Base-by-base conservation (phyloP, 1,140 invertebrate genomes). In the Atta colombica region DNA sequence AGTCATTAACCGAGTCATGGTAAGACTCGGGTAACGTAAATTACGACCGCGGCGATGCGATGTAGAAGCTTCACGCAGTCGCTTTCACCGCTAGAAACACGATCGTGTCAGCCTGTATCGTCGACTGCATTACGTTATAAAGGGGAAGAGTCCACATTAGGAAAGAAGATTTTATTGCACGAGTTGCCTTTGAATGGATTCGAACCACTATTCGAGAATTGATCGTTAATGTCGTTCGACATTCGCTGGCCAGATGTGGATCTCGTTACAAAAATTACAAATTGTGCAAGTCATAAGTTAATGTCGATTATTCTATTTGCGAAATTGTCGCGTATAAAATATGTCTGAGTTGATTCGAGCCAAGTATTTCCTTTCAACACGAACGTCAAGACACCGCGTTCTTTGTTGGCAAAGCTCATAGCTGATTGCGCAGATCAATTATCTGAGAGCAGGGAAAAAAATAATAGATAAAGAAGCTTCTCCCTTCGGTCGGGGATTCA, bases 1-100 rank as follows among this genome's bases (percentile, higher is more conserved):
- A 85, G 89, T 91, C 89, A 81, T 91, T 90, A 91, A 91, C 89
- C 89, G 89, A 90, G 86, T 90, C 81, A 68, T 7, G 72, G 77
- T 85, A 75, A 69, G 86, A 55, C 77, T 68, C 35, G 74, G 69
- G 61, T 55, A 89, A 89, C 86, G 86, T 88, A 65, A 90, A 90
- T 90, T 90, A 81, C 77, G 60, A 85, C 39, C 51, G 72, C 66
- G 58, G 51, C 87, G 69, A 25, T 77, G 51, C 87, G 69, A 25
- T 72, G 51, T 69, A 80, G 66, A 39, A 69, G 58, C 87, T 90
- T 87, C 85, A 77, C 88, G 60, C 45, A 87, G 69, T 85, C 90
- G 90, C 85, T 91, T 91, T 89, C 90, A 85, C 90, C 81, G 71
- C 61, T 88, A 85, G 72, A 89, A 87, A 86, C 75, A 87, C 77